Evolutionary conservation across 2,113 vertebrate genomes (phyloP), one percentile per base, ranked within the genome.

Genomic region (Gulo gulo): DNA sequence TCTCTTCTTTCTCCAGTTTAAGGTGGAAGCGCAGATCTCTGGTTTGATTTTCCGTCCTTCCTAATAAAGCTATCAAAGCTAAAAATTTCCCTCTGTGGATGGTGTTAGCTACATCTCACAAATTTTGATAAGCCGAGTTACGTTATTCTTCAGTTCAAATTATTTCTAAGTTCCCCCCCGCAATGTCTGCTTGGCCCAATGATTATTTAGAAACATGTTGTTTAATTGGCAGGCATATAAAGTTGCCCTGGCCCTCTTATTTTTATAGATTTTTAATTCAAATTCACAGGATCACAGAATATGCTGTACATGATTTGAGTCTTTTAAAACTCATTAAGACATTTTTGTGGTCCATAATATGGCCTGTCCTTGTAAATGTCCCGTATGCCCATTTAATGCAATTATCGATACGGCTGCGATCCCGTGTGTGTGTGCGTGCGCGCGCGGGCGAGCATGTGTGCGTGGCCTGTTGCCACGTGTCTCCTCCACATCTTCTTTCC

Each of bases 341-440:
- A 18, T 61, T 61, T 65, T 31, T 29, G 63, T 42, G 52, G 80
- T 18, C 21, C 45, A 7, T 29, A 42, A 34, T n/a, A 6, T 6
- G 26, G 24, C 12, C 79, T 59, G 3, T 6, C 14, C 34, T 85
- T 6, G 24, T 14, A 55, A n/a, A 52, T 14, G 42, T 15, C 14
- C 11, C 1, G 0, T 16, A 9, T 10, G 34, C 16, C 16, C 18
- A 18, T 5, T 84, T 45, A 63, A 34, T 42, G 52, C 34, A 50
- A 50, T 69, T 7, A 24, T 0, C 1, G 59, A 8, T 9, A 36
- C 0, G 20, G 10, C 6, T 39, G n/a, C 14, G 0, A 15, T 7
- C 14, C 3, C 4, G 7, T 45, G 73, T 45, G 24, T 45, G 73
- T 15, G 20, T 12, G 16, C 39, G 39, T 39, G 39, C 39, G 36